phyloP scores from a whole-genome alignment of 2,113 vertebrate species.

The Leptobrachium leishanense region DNA sequence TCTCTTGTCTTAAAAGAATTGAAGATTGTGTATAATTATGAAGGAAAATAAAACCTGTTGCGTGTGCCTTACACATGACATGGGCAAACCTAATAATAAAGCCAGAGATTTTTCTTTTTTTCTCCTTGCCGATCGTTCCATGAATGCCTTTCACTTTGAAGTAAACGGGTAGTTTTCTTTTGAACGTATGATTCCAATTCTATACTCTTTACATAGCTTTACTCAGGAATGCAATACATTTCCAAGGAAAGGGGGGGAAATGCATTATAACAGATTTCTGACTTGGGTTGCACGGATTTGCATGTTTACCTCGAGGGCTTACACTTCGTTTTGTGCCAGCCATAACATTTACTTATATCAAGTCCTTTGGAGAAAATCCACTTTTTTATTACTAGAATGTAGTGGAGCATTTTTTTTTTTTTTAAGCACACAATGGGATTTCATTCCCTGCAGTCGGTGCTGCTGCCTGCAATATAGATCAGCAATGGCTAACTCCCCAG shows the following conservation, averaged over 20 bases:
- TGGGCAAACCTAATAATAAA: no score
- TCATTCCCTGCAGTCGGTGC: conserved; percentile 31
- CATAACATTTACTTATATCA: conserved; percentile 41
- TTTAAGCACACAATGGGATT: conserved; percentile 32
- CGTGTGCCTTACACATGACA: no score
- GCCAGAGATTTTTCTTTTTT: no score
- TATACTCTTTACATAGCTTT: not conserved
- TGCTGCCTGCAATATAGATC: conserved; percentile 16
- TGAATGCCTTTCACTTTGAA: no score
- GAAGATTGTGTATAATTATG: no score
- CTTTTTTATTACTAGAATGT: conserved; percentile 27
- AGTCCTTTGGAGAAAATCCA: conserved; percentile 38
- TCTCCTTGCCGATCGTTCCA: no score
- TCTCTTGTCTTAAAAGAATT: no score
- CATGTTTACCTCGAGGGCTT: conserved; percentile 39
- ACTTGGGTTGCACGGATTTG: conserved; percentile 9
- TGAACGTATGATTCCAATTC: no score
- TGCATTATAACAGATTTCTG: conserved; percentile 1
- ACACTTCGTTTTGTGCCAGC: conserved; percentile 35
- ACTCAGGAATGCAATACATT: not conserved
- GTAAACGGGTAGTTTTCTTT: no score
- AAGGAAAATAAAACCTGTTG: no score
- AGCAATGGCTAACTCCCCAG: no score
- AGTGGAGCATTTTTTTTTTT: conserved; percentile 31
- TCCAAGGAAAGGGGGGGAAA: conserved; percentile 3